These are phyloP conservation scores for Hipparchia sbordonii DNA, from an alignment of 2,888 invertebrate genomes.

Conservation along the genomic window DNA sequence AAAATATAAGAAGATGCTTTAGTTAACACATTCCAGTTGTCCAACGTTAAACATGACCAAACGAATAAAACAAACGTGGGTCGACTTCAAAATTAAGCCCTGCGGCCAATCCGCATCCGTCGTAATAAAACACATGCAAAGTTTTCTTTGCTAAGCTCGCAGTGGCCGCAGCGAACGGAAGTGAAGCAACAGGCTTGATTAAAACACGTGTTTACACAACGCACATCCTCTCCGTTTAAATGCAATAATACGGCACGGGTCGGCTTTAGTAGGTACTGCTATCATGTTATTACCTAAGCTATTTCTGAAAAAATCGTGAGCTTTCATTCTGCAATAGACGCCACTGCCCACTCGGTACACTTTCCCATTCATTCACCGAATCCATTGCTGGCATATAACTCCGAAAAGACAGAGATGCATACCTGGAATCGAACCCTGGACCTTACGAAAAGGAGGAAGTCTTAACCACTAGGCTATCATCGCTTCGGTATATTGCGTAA, in stretches of 20 bases:
- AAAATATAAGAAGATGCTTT: neutral
- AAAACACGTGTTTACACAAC: slow-evolving; percentile 82
- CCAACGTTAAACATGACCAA: slow-evolving; percentile 16
- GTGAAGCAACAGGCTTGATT: slow-evolving; percentile 82
- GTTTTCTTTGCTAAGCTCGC: slow-evolving; percentile 78
- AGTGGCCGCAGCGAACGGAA: slow-evolving; percentile 75
- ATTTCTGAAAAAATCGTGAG: neutral
- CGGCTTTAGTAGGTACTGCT: slow-evolving; percentile 39
- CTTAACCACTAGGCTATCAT: neutral
- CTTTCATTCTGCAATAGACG: too few relatives aligned
- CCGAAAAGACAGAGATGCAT: too few relatives aligned
- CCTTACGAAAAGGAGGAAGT: too few relatives aligned
- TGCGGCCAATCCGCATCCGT: slow-evolving; percentile 70
- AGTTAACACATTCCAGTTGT: slow-evolving; percentile 14
- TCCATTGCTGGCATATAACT: too few relatives aligned
- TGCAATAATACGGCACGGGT: slow-evolving; percentile 57
- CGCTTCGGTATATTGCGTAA: neutral
- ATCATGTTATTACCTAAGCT: neutral
- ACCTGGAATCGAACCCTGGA: too few relatives aligned
- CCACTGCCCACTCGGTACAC: too few relatives aligned
- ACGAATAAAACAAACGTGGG: slow-evolving; percentile 50
- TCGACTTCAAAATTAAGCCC: slow-evolving; percentile 75
- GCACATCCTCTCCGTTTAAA: slow-evolving; percentile 70
- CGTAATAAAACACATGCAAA: slow-evolving; percentile 83
- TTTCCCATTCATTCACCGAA: too few relatives aligned